Percentiles rank a stretch among this genome's conserved stretches.
phyloP scores from a whole-genome alignment of 1,140 invertebrate species.

The Atta cephalotes region DNA sequence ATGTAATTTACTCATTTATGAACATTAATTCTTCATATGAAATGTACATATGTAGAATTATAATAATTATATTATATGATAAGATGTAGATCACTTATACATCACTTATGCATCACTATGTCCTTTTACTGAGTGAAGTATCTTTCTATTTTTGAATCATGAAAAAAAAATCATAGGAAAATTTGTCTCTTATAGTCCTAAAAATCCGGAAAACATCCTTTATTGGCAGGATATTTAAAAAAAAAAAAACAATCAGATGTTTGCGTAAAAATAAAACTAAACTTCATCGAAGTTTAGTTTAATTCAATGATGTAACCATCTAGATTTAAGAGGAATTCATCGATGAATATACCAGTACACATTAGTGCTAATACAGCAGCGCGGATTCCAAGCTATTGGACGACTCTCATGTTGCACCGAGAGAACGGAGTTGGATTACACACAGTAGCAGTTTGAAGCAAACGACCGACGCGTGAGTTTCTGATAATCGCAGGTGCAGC shows the following conservation, averaged over 20 bases:
- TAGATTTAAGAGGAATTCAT: conserved; percentile 38
- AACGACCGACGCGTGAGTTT: conserved; percentile 30
- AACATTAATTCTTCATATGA: too few species aligned
- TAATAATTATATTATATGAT: too few species aligned
- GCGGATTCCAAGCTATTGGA: conserved; percentile 36
- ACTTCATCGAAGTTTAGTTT: conserved; percentile 6
- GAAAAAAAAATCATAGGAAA: too few species aligned
- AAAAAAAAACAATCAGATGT: not conserved
- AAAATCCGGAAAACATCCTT: not conserved
- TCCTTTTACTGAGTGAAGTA: too few species aligned
- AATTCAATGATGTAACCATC: conserved; percentile 49
- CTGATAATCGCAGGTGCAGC: conserved; percentile 24
- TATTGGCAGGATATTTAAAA: not conserved
- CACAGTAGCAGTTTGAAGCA: conserved; percentile 50
- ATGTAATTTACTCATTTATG: too few species aligned
- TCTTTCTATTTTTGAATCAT: too few species aligned
- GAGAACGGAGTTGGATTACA: conserved; percentile 40
- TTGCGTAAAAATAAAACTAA: not conserved
- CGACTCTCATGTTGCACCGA: conserved; percentile 60
- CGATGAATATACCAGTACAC: conserved; percentile 63
- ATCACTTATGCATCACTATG: too few species aligned
- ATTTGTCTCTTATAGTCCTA: too few species aligned
- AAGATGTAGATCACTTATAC: too few species aligned
- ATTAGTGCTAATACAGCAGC: conserved; percentile 58
- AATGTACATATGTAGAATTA: too few species aligned